A percentile compares a stretch with the other conserved stretches of the same genome.
Evolutionary conservation across 2,888 invertebrate genomes (phyloP).

Genomic region (Lithodes maja): DNA sequence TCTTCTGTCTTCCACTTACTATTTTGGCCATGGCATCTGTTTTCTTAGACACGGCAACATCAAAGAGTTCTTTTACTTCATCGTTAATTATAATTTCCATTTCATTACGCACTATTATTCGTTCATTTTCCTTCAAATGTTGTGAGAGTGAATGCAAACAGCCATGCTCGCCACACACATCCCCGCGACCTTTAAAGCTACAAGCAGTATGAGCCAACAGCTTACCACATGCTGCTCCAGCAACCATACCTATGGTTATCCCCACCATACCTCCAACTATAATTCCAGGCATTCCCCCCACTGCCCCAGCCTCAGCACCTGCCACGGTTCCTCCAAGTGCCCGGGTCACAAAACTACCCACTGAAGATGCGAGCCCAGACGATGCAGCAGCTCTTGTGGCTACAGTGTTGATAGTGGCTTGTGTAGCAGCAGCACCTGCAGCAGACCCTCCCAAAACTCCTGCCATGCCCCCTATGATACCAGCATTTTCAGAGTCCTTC

Average conservation of each 20-base stretch:
- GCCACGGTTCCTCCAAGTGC: constrained; percentile 34
- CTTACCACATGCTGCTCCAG: constrained; percentile 32
- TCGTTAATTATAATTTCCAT: constrained; percentile 19
- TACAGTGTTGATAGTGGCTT: not conserved
- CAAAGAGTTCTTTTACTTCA: constrained; percentile 37
- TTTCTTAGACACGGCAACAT: constrained; percentile 42
- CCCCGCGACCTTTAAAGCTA: not conserved
- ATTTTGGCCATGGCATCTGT: constrained; percentile 39
- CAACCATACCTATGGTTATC: constrained; percentile 27
- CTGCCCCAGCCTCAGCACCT: constrained; percentile 19
- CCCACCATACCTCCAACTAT: constrained; percentile 40
- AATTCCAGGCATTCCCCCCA: constrained; percentile 22
- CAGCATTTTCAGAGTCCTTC: constrained; percentile 4
- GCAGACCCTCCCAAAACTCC: not conserved
- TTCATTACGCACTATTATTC: constrained; percentile 16
- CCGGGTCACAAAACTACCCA: constrained; percentile 28
- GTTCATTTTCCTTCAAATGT: constrained; percentile 37
- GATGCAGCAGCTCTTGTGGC: constrained; percentile 33
- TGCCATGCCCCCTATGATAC: constrained; percentile 41
- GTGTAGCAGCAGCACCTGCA: constrained; percentile 29
- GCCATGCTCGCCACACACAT: constrained; percentile 31
- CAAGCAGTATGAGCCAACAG: not conserved
- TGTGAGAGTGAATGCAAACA: constrained; percentile 31
- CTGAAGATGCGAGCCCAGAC: constrained; percentile 29
- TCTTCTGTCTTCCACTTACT: constrained; percentile 40